These are phyloP conservation scores for Chaetodon auriga DNA, from an alignment of 2,113 vertebrate species.

Conservation along the genomic window DNA sequence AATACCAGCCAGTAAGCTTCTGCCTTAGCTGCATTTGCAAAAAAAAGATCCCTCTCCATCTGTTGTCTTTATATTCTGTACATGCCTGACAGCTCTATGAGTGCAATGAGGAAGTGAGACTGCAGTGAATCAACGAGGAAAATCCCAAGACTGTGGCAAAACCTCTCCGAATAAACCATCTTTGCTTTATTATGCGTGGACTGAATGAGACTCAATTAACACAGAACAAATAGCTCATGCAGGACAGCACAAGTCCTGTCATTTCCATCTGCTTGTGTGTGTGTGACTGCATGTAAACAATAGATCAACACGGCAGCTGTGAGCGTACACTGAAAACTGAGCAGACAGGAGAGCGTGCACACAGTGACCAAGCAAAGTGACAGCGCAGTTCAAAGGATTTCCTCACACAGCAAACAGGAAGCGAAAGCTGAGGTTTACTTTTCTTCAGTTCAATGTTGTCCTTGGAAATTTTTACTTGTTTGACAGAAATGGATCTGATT, in stretches of 20 bases:
- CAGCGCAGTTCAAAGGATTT: neutral
- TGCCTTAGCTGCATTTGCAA: constrained; percentile 16
- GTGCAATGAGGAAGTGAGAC: constrained; percentile 33
- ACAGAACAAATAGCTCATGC: constrained; percentile 7
- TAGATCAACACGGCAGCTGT: constrained; percentile 61
- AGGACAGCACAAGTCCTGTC: constrained; percentile 36
- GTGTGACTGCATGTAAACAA: constrained; percentile 49
- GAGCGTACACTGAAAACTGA: constrained; percentile 24
- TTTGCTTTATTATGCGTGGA: neutral
- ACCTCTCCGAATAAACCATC: constrained; percentile 13
- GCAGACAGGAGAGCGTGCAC: constrained; percentile 15
- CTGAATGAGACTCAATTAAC: constrained; percentile 34
- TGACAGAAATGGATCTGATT: neutral
- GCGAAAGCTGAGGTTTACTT: neutral
- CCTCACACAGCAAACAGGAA: constrained; percentile 9
- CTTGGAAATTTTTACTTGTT: neutral
- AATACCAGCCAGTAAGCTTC: constrained; percentile 16
- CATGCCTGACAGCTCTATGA: constrained; percentile 15
- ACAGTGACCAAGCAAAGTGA: constrained; percentile 41
- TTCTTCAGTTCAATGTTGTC: neutral
- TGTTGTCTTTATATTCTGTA: constrained; percentile 21
- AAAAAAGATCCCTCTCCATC: constrained; percentile 17
- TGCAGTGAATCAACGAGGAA: constrained; percentile 24
- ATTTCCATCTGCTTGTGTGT: constrained; percentile 53
- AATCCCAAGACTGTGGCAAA: constrained; percentile 10